These are phyloP conservation scores for Acropternis orthonyx DNA, from an alignment of 2,797 vertebrate genomes.

Conservation along the genomic window DNA sequence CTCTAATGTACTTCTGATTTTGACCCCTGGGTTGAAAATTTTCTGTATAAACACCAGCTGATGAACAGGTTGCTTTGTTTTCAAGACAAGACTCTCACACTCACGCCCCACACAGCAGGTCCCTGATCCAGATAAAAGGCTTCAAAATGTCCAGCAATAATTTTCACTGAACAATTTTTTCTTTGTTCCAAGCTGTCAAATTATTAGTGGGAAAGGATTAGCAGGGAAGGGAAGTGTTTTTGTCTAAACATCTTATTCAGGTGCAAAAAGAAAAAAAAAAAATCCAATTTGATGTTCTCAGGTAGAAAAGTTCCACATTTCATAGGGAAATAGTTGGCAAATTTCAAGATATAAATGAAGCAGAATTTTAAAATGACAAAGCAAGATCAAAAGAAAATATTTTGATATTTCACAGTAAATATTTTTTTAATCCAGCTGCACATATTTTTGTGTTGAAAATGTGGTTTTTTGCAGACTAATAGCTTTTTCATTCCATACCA, in stretches of 20 bases:
- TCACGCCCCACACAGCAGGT: slow-evolving; percentile 21
- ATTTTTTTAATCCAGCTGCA: not conserved
- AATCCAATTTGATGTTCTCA: not conserved
- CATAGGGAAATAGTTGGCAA: not conserved
- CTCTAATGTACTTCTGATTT: slow-evolving; percentile 36
- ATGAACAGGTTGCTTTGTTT: slow-evolving; percentile 50
- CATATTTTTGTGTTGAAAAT: not conserved
- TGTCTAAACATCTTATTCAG: not conserved
- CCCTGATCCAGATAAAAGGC: slow-evolving; percentile 36
- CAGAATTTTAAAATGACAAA: not conserved
- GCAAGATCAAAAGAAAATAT: not conserved
- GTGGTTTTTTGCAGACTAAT: not conserved
- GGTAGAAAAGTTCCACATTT: not conserved
- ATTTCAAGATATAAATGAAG: not conserved
- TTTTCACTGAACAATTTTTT: slow-evolving; percentile 53
- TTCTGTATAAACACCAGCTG: slow-evolving; percentile 38
- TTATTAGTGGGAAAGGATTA: slow-evolving; percentile 41
- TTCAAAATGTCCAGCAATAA: slow-evolving; percentile 44
- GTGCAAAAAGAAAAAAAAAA: not conserved
- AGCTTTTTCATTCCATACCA: not conserved
- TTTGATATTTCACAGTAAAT: not conserved
- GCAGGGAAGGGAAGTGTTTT: not conserved
- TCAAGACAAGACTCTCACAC: slow-evolving; percentile 10
- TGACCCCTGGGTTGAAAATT: slow-evolving; percentile 2
- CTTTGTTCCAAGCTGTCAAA: slow-evolving; percentile 31